Evolutionary conservation across 2,888 invertebrate species (phyloP), one percentile per base, ranked within the genome.

Genomic region (Trachelus tabidus): DNA sequence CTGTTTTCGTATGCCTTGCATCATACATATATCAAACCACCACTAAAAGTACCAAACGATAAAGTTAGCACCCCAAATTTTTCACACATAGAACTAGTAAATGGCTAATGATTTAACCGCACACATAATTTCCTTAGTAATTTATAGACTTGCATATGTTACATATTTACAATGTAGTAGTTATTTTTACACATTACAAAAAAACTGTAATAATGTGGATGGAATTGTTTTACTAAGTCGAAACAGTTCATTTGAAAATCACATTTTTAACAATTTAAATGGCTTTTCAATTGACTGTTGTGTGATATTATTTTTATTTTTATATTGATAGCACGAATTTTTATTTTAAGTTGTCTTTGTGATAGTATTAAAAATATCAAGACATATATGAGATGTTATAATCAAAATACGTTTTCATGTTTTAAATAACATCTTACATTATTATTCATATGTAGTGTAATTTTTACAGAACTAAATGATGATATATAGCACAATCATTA

Each of bases 111-210:
- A 74, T 74, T 74, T 74, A 15, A 23, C 56, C 23, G 9, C 23
- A 56, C 9, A 56, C 56, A 56, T 56, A 56, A 56, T 56, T 56
- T 23, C 56, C 56, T 56, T 56, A 56, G 23, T 23, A 23, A 56
- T 23, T 56, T 23, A 56, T 56, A 56, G 23, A 23, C 9, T 56
- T 56, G 23, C 23, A 71, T 71, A 71, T 77, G 37, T 31, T 77
- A 77, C 77, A 77, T 77, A 77, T 77, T 74, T 77, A 77, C 77
- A 56, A 56, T 56, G 56, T 56, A 56, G 23, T 56, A 56, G 56
- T 23, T 56, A 37, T 23, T 56, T 56, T 56, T 56, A 56, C 56
- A 56, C 56, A 23, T 23, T 56, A 56, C 56, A 9, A 56, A 23
- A 56, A 15, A 56, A 56, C 56, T 56, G 23, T 56, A 56, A 56